These are phyloP conservation scores for Drosophila pruinosa DNA, from an alignment of 1,140 invertebrate species.

Conservation along the genomic window DNA sequence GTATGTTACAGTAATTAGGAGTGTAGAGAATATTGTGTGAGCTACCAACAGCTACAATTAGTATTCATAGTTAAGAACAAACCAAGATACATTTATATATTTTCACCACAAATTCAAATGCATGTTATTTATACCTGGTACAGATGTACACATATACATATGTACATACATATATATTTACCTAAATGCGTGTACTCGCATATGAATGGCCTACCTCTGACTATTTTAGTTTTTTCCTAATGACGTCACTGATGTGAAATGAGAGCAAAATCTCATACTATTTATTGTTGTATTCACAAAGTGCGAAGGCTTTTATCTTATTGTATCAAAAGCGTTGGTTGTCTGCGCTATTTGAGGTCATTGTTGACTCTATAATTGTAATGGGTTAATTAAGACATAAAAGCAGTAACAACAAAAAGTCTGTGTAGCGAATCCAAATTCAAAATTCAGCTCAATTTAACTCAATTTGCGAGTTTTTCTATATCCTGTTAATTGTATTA, in stretches of 20 bases:
- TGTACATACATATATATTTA: neutral
- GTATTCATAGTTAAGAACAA: too few species aligned
- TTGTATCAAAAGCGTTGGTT: neutral
- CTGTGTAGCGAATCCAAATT: neutral
- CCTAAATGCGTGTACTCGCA: too few species aligned
- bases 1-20: too few species aligned
- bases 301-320: neutral
- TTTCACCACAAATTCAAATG: neutral
- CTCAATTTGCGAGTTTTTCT: conserved; percentile 12
- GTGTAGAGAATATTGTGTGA: too few species aligned
- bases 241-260: conserved; percentile 21
- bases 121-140: neutral
- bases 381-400: conserved; percentile 9
- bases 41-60: too few species aligned
- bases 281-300: neutral
- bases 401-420: neutral
- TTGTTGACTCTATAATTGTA: neutral
- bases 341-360: neutral
- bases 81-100: neutral
- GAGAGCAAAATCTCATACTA: neutral
- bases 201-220: neutral
- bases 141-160: neutral
- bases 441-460: conserved; percentile 16
- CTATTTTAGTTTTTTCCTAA: conserved; percentile 6
- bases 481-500: conserved; percentile 26